Evolutionary conservation across 1,140 invertebrate species (phyloP).

Genomic region (Pseudoatta argentina): DNA sequence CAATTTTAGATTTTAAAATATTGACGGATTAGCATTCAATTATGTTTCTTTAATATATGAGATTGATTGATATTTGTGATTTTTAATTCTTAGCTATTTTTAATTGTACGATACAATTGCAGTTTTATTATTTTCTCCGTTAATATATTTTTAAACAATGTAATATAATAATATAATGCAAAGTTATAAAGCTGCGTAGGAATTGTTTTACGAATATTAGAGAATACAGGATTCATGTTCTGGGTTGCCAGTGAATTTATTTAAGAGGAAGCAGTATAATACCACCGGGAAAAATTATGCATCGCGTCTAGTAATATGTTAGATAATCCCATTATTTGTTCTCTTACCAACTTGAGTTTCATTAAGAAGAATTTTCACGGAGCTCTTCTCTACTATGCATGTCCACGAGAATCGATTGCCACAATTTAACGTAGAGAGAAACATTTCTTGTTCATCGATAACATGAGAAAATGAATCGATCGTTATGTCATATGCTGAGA

Average conservation of each 20-base stretch:
- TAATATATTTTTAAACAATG: not conserved
- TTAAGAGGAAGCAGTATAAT: not conserved
- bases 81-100: not conserved
- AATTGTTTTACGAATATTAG: constrained; percentile 14
- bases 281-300: constrained; percentile 15
- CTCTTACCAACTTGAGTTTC: constrained; percentile 36
- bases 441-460: constrained; percentile 23
- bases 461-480: constrained; percentile 18
- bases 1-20: not conserved
- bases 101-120: not conserved
- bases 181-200: not conserved
- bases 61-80: not conserved
- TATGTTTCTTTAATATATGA: not conserved
- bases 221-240: constrained; percentile 1
- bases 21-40: not conserved
- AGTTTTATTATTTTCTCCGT: not conserved
- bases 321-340: constrained; percentile 53
- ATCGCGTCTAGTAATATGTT: constrained; percentile 52
- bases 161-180: constrained; percentile 10
- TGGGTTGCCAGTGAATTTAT: constrained; percentile 27
- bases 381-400: constrained; percentile 7
- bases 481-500: constrained; percentile 9
- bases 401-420: constrained; percentile 28
- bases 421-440: constrained; percentile 22
- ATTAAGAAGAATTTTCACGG: constrained; percentile 42